Evolutionary conservation across 2,113 vertebrate genomes (phyloP).

Genomic region (Cathartes aura): DNA sequence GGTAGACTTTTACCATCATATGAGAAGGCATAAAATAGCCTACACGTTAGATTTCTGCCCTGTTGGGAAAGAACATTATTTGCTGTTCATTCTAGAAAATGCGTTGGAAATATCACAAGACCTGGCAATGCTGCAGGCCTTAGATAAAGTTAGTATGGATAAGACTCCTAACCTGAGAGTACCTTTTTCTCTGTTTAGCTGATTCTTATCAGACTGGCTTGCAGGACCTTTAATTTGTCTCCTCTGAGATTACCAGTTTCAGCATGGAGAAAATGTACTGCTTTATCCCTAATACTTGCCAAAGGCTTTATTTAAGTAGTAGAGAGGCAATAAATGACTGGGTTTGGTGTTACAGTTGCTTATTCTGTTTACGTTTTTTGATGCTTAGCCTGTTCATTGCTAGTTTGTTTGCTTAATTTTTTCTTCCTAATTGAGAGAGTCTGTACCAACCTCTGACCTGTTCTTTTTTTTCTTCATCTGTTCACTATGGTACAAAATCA

Average conservation of each 20-base stretch:
- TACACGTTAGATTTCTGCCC: background rate
- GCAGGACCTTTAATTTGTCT: constrained; percentile 27
- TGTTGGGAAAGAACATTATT: background rate
- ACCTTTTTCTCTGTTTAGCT: background rate
- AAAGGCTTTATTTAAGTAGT: constrained; percentile 10
- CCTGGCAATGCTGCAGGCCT: background rate
- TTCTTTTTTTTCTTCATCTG: background rate
- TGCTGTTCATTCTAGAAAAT: background rate
- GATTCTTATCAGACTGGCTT: background rate
- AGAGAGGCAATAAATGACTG: constrained; percentile 14
- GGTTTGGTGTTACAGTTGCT: constrained; percentile 1
- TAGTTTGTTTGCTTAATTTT: constrained; percentile 48
- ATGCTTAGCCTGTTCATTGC: background rate
- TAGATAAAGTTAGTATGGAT: background rate
- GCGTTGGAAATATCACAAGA: background rate
- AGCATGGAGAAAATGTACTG: background rate
- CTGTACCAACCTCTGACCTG: background rate
- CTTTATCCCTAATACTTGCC: background rate
- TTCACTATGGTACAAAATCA: background rate
- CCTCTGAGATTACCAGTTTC: background rate
- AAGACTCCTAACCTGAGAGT: background rate
- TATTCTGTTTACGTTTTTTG: background rate
- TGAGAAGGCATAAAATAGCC: background rate
- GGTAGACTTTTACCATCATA: background rate
- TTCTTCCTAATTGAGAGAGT: constrained; percentile 1